Base-by-base conservation (phyloP, 2,888 invertebrate genomes). In the Gerris lacustris region DNA sequence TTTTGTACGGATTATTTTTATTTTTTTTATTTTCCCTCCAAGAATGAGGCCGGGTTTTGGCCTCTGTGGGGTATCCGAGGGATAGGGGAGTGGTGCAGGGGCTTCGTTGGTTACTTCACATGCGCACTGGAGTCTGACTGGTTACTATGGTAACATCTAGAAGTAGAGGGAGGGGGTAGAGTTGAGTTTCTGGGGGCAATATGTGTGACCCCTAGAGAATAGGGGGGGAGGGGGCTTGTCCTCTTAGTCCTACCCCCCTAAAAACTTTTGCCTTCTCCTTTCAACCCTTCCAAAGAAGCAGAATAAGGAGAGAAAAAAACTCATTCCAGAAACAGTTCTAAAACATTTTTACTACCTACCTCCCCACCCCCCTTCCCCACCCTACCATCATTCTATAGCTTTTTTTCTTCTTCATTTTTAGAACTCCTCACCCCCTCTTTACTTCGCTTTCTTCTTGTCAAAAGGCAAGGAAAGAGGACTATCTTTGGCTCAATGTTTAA, bases 151-250 rank as follows among this genome's bases (percentile, higher is more conserved):
- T 55, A 55, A 55, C 55, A 55, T 55, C 55, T 55, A 55, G 11
- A 9, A 55, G 55, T 55, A 15, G 15, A 15, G 15, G 31, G 31
- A 31, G 31, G 31, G 31, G 31, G 31, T 31, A 31, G 31, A 31
- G 31, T 31, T 31, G 31, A 31, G 31, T 31, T 31, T 31, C 31
- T 31, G 55, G 55, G 55, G 55, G 55, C 55, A 55, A 55, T 55
- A 55, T 55, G 55, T 55, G 55, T 55, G 55, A 55, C 55, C 55
- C 55, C 55, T 55, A 55, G 55, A 55, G 55, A 15, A 55, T 55
- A 55, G 31, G 31, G 31, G 31, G 31, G 31, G 31, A 4, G 31
- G 31, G 11, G 15, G 11, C 55, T 9, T 55, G 55, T 55, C 55
- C 55, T 31, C 55, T 55, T 15, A 55, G 55, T 11, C 55, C 55